Conservation (phyloP, 2,113 vertebrate genomes). For the Archocentrus centrarchus region DNA sequence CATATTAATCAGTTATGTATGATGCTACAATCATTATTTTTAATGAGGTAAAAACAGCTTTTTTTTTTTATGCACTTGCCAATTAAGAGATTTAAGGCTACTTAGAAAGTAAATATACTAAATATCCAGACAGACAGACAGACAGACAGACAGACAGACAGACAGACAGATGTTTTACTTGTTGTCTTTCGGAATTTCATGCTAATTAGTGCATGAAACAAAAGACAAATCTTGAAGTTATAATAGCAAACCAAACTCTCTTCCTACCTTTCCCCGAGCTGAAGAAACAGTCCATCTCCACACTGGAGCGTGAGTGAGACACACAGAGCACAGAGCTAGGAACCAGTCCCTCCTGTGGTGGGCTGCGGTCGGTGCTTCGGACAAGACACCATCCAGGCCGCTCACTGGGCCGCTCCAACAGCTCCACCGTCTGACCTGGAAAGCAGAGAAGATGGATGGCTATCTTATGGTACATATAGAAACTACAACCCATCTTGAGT, state of each 20-base stretch:
- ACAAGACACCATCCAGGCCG: conserved; percentile 96
- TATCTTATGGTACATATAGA: not conserved
- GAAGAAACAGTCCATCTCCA: conserved; percentile 99
- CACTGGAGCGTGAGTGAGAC: conserved; percentile 95
- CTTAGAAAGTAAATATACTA: not conserved
- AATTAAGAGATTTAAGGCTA: not conserved
- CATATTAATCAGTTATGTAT: too few relatives aligned
- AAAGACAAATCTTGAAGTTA: rapidly evolving
- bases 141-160: too few relatives aligned
- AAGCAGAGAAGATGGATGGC: not conserved
- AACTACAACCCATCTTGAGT: too few relatives aligned
- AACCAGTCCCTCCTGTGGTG: conserved; percentile 93
- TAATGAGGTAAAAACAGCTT: too few relatives aligned
- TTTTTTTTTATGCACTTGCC: too few relatives aligned
- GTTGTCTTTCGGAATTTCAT: not conserved
- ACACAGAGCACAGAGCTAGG: conserved; percentile 92
- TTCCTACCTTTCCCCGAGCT: conserved; percentile 93
- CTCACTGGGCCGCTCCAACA: conserved; percentile 92
- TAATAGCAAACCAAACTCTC: not conserved
- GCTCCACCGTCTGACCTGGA: conserved; percentile 92
- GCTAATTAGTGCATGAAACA: rapidly evolving
- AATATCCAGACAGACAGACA: too few relatives aligned
- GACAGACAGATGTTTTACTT: too few relatives aligned
- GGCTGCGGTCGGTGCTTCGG: conserved; percentile 90
- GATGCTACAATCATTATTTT: too few relatives aligned